Evolutionary conservation across 2,113 vertebrate genomes (phyloP).

Genomic region (Scomber scombrus): DNA sequence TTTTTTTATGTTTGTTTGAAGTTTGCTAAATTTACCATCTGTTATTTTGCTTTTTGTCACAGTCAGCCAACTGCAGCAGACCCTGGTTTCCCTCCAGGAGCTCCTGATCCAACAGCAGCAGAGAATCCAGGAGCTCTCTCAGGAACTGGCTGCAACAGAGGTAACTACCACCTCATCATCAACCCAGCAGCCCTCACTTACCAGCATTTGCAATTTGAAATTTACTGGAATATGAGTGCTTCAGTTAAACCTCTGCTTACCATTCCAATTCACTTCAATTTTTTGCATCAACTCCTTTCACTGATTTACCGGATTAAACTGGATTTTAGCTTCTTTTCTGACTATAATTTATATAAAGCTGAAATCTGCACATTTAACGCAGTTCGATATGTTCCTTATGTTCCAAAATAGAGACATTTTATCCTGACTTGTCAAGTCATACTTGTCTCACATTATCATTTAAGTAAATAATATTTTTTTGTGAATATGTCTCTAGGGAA

Average conservation of each 20-base stretch:
- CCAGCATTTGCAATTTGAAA: background rate
- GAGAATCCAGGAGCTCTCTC: slow-evolving; percentile 94
- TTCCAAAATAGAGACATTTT: background rate
- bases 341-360: background rate
- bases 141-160: slow-evolving; percentile 91
- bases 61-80: slow-evolving; percentile 96
- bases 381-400: background rate
- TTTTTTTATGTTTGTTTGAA: background rate
- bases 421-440: background rate
- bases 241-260: background rate
- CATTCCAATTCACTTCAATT: background rate
- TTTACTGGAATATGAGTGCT: background rate
- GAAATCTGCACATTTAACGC: background rate
- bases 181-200: background rate
- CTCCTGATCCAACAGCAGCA: slow-evolving; percentile 95
- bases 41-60: slow-evolving; percentile 64
- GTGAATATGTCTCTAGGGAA: background rate
- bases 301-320: background rate
- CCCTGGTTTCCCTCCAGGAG: slow-evolving; percentile 92
- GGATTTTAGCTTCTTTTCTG: background rate
- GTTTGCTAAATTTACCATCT: slow-evolving; percentile 21
- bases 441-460: background rate
- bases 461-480: slow-evolving; percentile 9
- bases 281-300: background rate
- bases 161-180: slow-evolving; percentile 75